Conservation (phyloP, 2,888 invertebrate species). For the Ochlodes sylvanus region DNA sequence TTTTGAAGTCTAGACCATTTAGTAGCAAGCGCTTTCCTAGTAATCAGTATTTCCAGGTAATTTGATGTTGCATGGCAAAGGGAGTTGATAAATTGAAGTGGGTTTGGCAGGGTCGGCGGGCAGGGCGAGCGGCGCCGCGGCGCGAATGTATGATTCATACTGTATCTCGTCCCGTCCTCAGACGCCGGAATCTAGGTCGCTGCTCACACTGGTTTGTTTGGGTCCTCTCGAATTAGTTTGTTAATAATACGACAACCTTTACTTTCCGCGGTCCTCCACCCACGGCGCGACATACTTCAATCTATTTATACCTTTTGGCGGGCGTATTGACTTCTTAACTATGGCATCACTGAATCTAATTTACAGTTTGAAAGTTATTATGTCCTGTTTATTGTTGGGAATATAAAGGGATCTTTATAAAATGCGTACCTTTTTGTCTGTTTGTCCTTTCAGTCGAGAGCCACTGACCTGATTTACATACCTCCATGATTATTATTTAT, state of each 20-base stretch:
- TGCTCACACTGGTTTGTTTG: conserved; percentile 82
- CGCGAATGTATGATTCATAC: conserved; percentile 70
- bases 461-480: too few species aligned
- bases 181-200: conserved; percentile 79
- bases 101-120: conserved; percentile 18
- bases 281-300: conserved; percentile 45
- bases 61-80: conserved; percentile 9
- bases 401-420: too few species aligned
- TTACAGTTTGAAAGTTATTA: neutral
- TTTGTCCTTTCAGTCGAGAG: too few species aligned
- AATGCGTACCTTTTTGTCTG: too few species aligned
- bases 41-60: conserved; percentile 18
- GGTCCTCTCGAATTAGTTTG: conserved; percentile 80
- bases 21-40: conserved; percentile 2
- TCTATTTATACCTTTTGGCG: conserved; percentile 58
- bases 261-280: conserved; percentile 59
- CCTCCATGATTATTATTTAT: too few species aligned
- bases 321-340: conserved; percentile 15
- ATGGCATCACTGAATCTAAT: conserved; percentile 9
- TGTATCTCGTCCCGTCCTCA: conserved; percentile 66
- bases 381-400: neutral
- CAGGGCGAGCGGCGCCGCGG: conserved; percentile 38
- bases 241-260: conserved; percentile 81
- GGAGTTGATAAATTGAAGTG: conserved; percentile 23
- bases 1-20: conserved; percentile 1